These are phyloP conservation scores for Macroramphosus scolopax DNA, from an alignment of 2,797 vertebrate genomes.

Conservation along the genomic window DNA sequence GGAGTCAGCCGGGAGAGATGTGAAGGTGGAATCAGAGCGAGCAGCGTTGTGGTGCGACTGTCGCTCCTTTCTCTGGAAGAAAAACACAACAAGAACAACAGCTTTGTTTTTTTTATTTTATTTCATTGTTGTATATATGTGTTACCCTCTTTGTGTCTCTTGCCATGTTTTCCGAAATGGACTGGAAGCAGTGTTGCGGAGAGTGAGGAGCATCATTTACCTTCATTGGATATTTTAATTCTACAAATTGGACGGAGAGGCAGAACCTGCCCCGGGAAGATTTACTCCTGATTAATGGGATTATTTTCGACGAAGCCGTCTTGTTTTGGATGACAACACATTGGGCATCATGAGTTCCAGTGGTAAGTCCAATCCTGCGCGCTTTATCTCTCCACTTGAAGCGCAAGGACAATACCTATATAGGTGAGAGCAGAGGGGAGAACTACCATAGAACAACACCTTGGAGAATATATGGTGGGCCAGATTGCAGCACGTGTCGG, in stretches of 20 bases:
- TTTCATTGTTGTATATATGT: neutral
- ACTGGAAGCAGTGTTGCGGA: constrained; percentile 31
- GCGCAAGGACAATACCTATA: constrained; percentile 34
- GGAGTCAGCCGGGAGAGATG: constrained; percentile 54
- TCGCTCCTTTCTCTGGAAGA: constrained; percentile 5
- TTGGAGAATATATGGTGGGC: no score
- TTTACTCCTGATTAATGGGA: constrained; percentile 59
- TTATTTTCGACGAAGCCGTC: constrained; percentile 47
- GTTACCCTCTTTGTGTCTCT: constrained; percentile 2
- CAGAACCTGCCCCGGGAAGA: constrained; percentile 35
- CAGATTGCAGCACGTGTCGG: no score
- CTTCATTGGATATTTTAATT: constrained; percentile 29
- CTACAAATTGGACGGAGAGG: constrained; percentile 27
- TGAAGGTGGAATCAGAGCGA: constrained; percentile 65
- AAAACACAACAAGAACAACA: neutral
- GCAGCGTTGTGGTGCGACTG: constrained; percentile 50
- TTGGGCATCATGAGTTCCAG: constrained; percentile 78
- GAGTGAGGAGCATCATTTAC: constrained; percentile 44
- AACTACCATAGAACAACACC: constrained; percentile 10
- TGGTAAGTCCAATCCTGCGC: constrained; percentile 72
- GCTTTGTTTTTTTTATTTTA: constrained; percentile 12
- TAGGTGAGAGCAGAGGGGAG: constrained; percentile 22
- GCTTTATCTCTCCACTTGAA: constrained; percentile 37
- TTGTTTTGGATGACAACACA: constrained; percentile 62
- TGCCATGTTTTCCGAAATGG: constrained; percentile 32